These are phyloP conservation scores for Eulithis prunata DNA, from an alignment of 2,888 invertebrate genomes.

Conservation along the genomic window DNA sequence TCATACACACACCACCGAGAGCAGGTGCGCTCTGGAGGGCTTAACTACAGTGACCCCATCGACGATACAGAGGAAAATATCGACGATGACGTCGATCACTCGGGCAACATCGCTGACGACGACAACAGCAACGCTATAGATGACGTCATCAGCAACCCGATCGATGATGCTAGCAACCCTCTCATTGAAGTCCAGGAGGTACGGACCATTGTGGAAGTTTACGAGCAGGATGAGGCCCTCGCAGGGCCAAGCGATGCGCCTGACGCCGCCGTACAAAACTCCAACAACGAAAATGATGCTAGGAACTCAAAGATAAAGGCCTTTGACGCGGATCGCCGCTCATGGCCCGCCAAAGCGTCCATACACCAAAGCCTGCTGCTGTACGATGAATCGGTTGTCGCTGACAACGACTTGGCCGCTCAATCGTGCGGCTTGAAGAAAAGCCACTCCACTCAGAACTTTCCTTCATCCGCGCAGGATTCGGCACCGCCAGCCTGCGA, in stretches of 20 bases:
- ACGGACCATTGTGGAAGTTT: constrained; percentile 5
- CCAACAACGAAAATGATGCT: constrained; percentile 39
- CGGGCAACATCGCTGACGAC: constrained; percentile 12
- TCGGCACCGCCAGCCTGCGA: constrained; percentile 1
- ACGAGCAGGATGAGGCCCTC: constrained; percentile 19
- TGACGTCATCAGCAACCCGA: constrained; percentile 48
- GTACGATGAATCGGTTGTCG: constrained; percentile 38
- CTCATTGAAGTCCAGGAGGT: constrained; percentile 13
- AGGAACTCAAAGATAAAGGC: constrained; percentile 45
- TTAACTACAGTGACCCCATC: constrained; percentile 10
- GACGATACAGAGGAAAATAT: constrained; percentile 4
- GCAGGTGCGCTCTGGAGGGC: background rate
- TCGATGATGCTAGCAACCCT: constrained; percentile 48
- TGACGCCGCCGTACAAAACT: constrained; percentile 36
- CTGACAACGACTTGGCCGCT: constrained; percentile 55
- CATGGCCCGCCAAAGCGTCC: constrained; percentile 41
- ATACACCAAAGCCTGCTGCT: constrained; percentile 66
- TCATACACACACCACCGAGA: constrained; percentile 10
- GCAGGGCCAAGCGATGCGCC: constrained; percentile 52
- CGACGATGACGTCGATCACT: constrained; percentile 8
- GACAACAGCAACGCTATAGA: constrained; percentile 13
- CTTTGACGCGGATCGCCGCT: constrained; percentile 34
- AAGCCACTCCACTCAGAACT: constrained; percentile 63
- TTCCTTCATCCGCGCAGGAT: constrained; percentile 39
- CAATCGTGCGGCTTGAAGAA: constrained; percentile 56